Conservation (phyloP, 2,888 invertebrate genomes). For the Andrena praecox region DNA sequence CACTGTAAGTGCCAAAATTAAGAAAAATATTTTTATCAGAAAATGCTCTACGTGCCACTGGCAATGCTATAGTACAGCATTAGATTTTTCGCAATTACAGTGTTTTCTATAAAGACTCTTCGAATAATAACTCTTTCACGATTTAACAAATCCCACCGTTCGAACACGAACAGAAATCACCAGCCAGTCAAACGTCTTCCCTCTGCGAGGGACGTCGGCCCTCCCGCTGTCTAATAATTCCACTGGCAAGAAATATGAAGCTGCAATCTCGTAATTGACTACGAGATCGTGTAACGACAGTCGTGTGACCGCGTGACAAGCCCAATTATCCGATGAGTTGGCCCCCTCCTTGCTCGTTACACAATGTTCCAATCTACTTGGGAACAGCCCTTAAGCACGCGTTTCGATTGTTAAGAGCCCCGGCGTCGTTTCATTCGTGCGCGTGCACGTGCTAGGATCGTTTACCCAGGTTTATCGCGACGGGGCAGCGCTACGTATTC, state of each 20-base stretch:
- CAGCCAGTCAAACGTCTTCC: too few species aligned
- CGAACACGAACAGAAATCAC: too few species aligned
- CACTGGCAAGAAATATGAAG: conserved; percentile 44
- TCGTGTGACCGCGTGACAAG: conserved; percentile 58
- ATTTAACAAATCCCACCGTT: too few species aligned
- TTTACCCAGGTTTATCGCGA: conserved; percentile 34
- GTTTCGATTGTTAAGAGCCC: conserved; percentile 53
- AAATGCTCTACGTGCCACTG: too few species aligned
- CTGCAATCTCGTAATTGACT: conserved; percentile 47
- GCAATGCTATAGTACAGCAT: too few species aligned
- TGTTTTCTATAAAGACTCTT: too few species aligned
- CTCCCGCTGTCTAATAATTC: conserved; percentile 2
- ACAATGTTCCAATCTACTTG: conserved; percentile 62
- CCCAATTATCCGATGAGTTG: conserved; percentile 65
- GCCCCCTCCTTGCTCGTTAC: conserved; percentile 36
- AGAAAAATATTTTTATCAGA: too few species aligned
- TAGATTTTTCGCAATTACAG: too few species aligned
- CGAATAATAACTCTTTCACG: too few species aligned
- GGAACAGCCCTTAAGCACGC: conserved; percentile 57
- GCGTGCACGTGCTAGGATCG: conserved; percentile 29
- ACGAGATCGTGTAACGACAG: conserved; percentile 60
- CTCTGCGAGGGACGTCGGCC: not conserved
- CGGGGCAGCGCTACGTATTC: not conserved
- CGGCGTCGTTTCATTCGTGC: conserved; percentile 29
- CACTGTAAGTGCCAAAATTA: too few species aligned